Evolutionary conservation across 1,140 invertebrate genomes (phyloP), one percentile per base, ranked within the genome.

Genomic region (Apis cerana): DNA sequence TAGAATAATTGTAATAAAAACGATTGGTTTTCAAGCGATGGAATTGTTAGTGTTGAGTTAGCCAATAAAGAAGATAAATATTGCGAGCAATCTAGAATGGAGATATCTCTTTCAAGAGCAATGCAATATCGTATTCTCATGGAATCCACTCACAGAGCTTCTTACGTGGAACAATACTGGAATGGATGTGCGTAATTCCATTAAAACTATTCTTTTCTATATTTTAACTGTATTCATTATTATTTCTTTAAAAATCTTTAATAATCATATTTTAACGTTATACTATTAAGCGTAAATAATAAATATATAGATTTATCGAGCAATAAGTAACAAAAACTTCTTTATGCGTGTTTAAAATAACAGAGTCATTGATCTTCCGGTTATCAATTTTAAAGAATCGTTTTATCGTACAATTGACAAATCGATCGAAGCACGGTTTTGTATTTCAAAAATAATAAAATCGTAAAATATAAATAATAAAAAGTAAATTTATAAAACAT

Each of bases 71-170:
- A 21, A 43, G 52, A 43, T 59, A 58, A 74, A 59, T 56, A 48
- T 74, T n/a, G 56, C 33, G 7, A 43, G 71, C 56, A 74, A 59
- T 74, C 56, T 59, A 48, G 71, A n/a, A 74, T 74, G 56, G 70
- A n/a, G 54, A 72, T 72, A 72, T 50, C 71, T 58, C 71, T 56
- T 74, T 74, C 27, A 56, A 74, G 71, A 59, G 56, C 56, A 74
- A n/a, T 69, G 43, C 17, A 68, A 72, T 72, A 58, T 56, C 52
- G 23, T 21, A 56, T 72, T n/a, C 21, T 10, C 56, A 13, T 1
- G 43, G 68, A 23, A 1, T 69, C 48, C 13, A 17, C 68, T n/a
- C 1, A 10, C 7, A 17, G 15, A 15, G 10, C 13, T 70, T 70
- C 68, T 70, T 70, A 70, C n/a, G 19, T 52, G 11, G 9, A 70